Base-by-base conservation (phyloP, 2,113 vertebrate genomes). In the Hemichromis elongatus region DNA sequence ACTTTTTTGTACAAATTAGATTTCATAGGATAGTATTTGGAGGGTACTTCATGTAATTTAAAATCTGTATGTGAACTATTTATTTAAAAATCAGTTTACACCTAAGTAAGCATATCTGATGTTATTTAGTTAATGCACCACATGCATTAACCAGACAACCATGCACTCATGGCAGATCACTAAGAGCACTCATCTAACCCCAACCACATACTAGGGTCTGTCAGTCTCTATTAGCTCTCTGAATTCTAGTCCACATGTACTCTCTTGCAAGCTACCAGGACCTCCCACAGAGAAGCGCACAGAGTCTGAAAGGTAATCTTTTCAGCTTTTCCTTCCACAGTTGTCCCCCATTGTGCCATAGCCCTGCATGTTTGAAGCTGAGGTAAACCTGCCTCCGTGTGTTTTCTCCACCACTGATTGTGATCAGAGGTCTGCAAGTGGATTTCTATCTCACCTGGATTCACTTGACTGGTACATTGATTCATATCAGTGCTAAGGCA, bases 391-490 rank as follows among this genome's bases (percentile, higher is more conserved):
- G 82, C 81, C 79, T 83, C 87, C 28, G 30, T 81, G 88, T 33
- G 45, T 77, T 89, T 88, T 91, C 87, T 88, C 77, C 79, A 26
- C 80, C 55, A 37, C 89, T 80, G 91, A 92, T 93, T 90, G 85
- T 87, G 87, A 94, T 95, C 93, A 93, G 68, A 93, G 90, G 81
- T 66, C 88, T 87, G 86, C 86, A 90, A 93, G 93, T 89, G 90
- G 90, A 94, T 93, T 94, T 92, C 86, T 81, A 89, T 93, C 89
- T 90, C 90, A 90, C 90, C 89, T 88, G 82, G 90, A 93, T 95
- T 93, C 92, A 91, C 92, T 89, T 92, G 90, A 94, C 91, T 89
- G 92, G 86, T 89, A 84, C 85, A 93, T 93, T 90, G 92, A 93
- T 91, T 94, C 83, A 30, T 89, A 89, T 93, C 89, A 50, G 55